A percentile compares a stretch with the other conserved stretches of the same genome.
Evolutionary conservation across 2,797 vertebrate species (phyloP).

Genomic region (Loriculus beryllinus): DNA sequence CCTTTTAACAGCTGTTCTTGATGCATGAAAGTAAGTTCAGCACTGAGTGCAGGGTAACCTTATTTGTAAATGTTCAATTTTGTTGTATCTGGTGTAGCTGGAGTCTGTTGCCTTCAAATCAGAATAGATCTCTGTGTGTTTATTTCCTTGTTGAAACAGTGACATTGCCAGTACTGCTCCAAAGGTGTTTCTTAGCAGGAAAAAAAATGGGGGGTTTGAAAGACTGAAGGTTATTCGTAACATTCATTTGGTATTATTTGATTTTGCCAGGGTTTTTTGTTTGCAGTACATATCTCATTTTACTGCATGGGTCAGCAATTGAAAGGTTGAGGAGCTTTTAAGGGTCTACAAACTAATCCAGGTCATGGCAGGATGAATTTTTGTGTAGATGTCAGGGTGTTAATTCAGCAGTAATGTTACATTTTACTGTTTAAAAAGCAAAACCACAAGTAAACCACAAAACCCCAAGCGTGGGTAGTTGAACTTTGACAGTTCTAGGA

Average conservation of each 20-base stretch:
- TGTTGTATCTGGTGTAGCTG: not conserved
- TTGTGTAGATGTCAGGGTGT: not conserved
- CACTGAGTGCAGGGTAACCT: not conserved
- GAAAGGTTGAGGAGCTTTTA: not conserved
- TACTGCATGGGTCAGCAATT: not conserved
- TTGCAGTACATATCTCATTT: not conserved
- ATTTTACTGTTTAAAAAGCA: not conserved
- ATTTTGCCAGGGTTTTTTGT: not conserved
- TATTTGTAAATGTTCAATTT: not conserved
- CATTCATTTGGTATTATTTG: not conserved
- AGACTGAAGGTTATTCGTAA: not conserved
- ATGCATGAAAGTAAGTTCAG: not conserved
- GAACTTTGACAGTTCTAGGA: not conserved
- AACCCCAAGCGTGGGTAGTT: fast-evolving
- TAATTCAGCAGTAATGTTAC: not conserved
- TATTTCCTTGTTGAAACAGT: not conserved
- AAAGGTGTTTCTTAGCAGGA: not conserved
- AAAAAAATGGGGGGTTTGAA: not conserved
- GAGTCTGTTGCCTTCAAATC: not conserved
- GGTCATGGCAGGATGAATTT: fast-evolving
- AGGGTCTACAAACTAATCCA: not conserved
- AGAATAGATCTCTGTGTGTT: not conserved
- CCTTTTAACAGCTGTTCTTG: not conserved
- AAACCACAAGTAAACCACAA: not conserved
- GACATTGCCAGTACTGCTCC: not conserved